These are phyloP conservation scores for Teleopsis dalmanni DNA, from an alignment of 1,140 invertebrate species.

Conservation along the genomic window DNA sequence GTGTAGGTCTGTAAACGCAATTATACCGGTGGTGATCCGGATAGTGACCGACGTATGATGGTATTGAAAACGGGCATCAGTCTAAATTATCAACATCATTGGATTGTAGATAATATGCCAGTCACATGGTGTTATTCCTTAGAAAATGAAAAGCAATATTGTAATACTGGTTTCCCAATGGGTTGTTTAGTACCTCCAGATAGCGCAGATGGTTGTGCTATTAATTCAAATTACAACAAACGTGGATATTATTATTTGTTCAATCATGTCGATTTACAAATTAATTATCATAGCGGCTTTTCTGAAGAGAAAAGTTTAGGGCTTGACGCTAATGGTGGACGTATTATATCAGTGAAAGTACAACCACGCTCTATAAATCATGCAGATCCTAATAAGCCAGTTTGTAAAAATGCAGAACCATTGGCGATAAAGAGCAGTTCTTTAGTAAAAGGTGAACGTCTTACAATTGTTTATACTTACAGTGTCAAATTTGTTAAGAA, in stretches of 20 bases:
- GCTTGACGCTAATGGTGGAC: slow-evolving; percentile 70
- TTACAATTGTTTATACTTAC: slow-evolving; percentile 81
- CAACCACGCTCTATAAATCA: slow-evolving; percentile 74
- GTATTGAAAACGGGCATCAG: slow-evolving; percentile 85
- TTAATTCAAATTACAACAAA: slow-evolving; percentile 50
- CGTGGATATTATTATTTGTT: slow-evolving; percentile 82
- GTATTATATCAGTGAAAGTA: slow-evolving; percentile 78
- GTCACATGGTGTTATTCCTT: slow-evolving; percentile 86
- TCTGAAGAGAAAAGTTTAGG: slow-evolving; percentile 75
- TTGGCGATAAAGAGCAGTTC: slow-evolving; percentile 60
- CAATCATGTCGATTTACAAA: slow-evolving; percentile 91
- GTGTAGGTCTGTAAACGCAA: slow-evolving; percentile 54
- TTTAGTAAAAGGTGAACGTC: slow-evolving; percentile 47
- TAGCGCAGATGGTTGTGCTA: slow-evolving; percentile 38
- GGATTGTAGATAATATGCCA: slow-evolving; percentile 98
- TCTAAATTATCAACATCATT: slow-evolving; percentile 98
- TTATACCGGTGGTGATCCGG: slow-evolving; percentile 60
- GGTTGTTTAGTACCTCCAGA: slow-evolving; percentile 71
- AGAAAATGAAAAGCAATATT: slow-evolving; percentile 72
- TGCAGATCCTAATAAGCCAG: slow-evolving; percentile 38
- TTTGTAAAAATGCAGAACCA: slow-evolving; percentile 54
- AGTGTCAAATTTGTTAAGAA: slow-evolving; percentile 73
- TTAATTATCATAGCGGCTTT: slow-evolving; percentile 85
- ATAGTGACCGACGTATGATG: slow-evolving; percentile 63
- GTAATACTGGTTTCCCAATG: slow-evolving; percentile 94